Evolutionary conservation across 2,888 invertebrate species (phyloP), one percentile per base, ranked within the genome.

Genomic region (Allygus modestus): DNA sequence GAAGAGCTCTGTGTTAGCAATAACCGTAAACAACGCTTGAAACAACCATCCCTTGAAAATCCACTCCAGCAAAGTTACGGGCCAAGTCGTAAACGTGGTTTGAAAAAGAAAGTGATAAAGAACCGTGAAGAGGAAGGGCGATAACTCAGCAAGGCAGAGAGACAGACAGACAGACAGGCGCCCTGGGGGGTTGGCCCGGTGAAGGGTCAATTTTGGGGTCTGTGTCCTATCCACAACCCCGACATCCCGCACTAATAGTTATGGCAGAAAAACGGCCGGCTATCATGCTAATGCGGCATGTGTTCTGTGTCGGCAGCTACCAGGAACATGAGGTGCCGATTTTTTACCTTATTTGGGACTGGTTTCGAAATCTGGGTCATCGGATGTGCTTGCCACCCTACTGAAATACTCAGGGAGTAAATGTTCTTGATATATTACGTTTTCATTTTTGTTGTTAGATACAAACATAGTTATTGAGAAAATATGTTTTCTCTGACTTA

Each of bases 71-170:
- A 23, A 58, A 58, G 23, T 58, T 23, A 58, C 58, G 23, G 20
- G 46, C 46, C 2, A 7, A 12, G 46, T 12, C 58, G 58, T 58
- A 23, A 58, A 58, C 2, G 5, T 58, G 12, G 17, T 17, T 51
- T 23, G 23, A 58, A 58, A 23, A 23, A 58, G 23, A 23, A 58
- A 58, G 58, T 23, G 23, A 58, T 58, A 58, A 23, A 23, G 58
- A 23, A 23, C n/a, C 37, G 61, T 61, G 69, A 81, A 81, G 65
- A 61, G 81, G 31, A 46, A 12, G 23, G 17, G 23, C 61, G 37
- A 46, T 31, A 54, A 37, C n/a, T 81, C 81, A 20, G 58, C 20
- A 1, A 17, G 51, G 23, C 58, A 23, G 58, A 58, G 1, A 58
- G 58, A 58, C 58, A 17, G 58, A 58, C 58, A 58, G 58, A 58